Base-by-base conservation (phyloP, 2,113 vertebrate species). In the Gila orcuttii region DNA sequence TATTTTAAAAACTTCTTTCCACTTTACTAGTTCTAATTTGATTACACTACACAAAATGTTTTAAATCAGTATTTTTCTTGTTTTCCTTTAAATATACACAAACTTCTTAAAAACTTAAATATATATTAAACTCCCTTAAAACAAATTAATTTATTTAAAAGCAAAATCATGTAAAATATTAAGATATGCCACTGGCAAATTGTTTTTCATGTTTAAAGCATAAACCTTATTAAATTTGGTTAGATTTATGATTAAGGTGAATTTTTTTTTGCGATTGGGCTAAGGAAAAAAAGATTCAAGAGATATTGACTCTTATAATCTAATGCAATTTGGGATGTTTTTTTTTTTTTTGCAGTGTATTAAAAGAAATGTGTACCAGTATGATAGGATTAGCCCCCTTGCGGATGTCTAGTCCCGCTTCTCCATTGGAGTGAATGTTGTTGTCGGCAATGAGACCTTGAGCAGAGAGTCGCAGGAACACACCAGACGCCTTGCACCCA, bases 381-480 rank as follows among this genome's bases (percentile, higher is more conserved):
- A 97, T 95, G 83, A 96, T 94, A 5, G 96, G 95, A 85, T 96
- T 95, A 55, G 96, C 96, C 88, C 96, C 96, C 79, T 97, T 97
- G 73, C 93, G 90, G 85, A 96, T 97, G 92, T 97, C 96, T 76
- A 97, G 91, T 0, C 96, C 96, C 0, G 96, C 96, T 92, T 97
- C 94, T 0, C 94, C 95, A 0, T 97, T 97, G 0, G 95, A 97
- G 90, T 96, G 96, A 86, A 96, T 96, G 84, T 95, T 96, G 92
- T 97, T 97, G 87, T 96, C 96, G 0, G 95, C 96, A 0, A 96
- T 96, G 88, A 98, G 93, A 78, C 97, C 96, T 85, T 96, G 95
- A 9, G 94, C 95, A 0, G 95, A 96, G 69, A 97, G 93, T n/a
- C 96, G 95, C 50, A 96, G 91, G 90, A 97, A 97, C 85, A 97